Conservation (phyloP, 2,888 invertebrate species). For the Spodoptera exigua region DNA sequence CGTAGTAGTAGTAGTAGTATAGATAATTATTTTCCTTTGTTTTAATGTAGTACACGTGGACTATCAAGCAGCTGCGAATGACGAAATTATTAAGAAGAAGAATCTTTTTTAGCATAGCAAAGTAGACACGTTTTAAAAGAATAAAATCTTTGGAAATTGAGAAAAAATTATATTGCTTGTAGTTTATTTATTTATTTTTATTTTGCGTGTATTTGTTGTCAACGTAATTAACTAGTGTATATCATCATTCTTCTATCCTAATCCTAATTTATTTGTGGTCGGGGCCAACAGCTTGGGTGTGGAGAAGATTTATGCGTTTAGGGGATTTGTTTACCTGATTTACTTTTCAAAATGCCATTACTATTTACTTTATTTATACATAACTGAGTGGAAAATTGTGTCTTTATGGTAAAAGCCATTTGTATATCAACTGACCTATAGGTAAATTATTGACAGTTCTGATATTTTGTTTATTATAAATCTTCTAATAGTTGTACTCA, state of each 20-base stretch:
- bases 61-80: neutral
- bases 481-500: too few species aligned
- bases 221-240: constrained; percentile 10
- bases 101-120: constrained; percentile 2
- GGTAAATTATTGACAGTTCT: too few species aligned
- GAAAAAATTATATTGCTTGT: constrained; percentile 2
- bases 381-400: too few species aligned
- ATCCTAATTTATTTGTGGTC: constrained; percentile 10
- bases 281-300: neutral
- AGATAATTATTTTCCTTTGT: neutral
- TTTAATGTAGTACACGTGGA: constrained; percentile 7
- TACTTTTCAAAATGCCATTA: too few species aligned
- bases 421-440: too few species aligned
- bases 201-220: constrained; percentile 14
- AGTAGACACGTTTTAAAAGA: constrained; percentile 3
- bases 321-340: too few species aligned
- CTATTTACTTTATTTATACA: too few species aligned
- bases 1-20: too few species aligned
- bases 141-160: constrained; percentile 8
- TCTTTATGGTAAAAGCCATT: too few species aligned
- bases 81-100: constrained; percentile 3
- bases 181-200: neutral
- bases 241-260: neutral
- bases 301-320: too few species aligned
- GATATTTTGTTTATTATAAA: too few species aligned